Conservation (phyloP, 2,113 vertebrate genomes). For the Thinocorus orbignyianus region DNA sequence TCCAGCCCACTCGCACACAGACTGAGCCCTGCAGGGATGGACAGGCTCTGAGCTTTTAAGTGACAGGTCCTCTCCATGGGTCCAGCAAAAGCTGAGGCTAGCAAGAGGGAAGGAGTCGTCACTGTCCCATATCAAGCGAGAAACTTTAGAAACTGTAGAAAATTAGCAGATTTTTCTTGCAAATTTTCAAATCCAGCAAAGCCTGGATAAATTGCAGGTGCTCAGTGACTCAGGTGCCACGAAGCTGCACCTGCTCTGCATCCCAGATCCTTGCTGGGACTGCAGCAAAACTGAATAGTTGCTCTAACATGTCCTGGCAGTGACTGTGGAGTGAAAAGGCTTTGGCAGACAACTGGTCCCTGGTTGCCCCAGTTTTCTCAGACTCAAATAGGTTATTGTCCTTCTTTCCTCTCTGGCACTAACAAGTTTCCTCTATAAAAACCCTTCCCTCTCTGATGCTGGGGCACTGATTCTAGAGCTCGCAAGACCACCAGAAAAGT, state of each 20-base stretch:
- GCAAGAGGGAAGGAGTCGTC: neutral
- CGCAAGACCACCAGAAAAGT: neutral
- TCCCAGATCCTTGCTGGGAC: slow-evolving; percentile 10
- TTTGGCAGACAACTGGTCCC: slow-evolving; percentile 30
- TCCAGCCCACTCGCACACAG: neutral
- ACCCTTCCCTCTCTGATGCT: neutral
- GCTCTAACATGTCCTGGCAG: slow-evolving; percentile 1
- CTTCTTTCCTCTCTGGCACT: neutral
- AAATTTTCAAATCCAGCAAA: neutral
- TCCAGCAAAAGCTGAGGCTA: neutral
- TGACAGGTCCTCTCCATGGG: neutral
- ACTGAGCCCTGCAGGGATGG: neutral
- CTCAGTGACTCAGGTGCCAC: neutral
- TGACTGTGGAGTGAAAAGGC: slow-evolving; percentile 3
- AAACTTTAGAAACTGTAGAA: neutral
- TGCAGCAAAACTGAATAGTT: neutral
- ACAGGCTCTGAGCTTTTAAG: neutral
- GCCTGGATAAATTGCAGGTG: neutral
- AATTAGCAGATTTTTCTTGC: neutral
- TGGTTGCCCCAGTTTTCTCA: slow-evolving; percentile 32
- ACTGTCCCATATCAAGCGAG: neutral
- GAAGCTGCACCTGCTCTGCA: neutral
- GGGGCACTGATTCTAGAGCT: neutral
- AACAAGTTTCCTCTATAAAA: slow-evolving; percentile 24
- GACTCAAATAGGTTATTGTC: slow-evolving; percentile 57